A percentile compares a stretch with the other conserved stretches of the same genome.
These are phyloP conservation scores for Latrodectus elegans DNA, from an alignment of 2,888 invertebrate genomes.

Conservation along the genomic window DNA sequence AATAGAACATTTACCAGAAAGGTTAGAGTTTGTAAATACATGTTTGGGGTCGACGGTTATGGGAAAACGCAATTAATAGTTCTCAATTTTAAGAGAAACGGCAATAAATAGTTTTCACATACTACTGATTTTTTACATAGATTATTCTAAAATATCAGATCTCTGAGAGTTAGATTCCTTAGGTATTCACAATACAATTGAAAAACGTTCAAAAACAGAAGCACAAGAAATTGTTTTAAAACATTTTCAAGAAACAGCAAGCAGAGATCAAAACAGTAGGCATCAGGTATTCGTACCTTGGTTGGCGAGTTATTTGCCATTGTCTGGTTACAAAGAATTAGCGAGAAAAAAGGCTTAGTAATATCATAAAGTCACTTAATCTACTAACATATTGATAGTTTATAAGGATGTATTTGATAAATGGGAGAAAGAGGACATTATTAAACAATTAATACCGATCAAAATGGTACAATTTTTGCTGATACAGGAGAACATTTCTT, in stretches of 20 bases:
- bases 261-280: neutral
- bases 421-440: conserved; percentile 7
- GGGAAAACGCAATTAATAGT: too few relatives aligned
- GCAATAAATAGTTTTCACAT: neutral
- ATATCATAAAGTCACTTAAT: neutral
- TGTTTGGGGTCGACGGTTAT: too few relatives aligned
- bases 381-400: neutral
- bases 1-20: too few relatives aligned
- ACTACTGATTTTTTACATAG: neutral
- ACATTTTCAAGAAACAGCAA: neutral
- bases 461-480: too few relatives aligned
- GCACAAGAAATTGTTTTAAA: neutral
- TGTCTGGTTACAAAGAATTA: neutral
- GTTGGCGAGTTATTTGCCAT: neutral
- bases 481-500: too few relatives aligned
- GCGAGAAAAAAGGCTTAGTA: neutral
- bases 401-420: neutral
- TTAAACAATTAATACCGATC: too few relatives aligned
- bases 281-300: neutral
- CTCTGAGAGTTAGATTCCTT: neutral
- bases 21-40: too few relatives aligned
- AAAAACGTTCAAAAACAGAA: conserved; percentile 6
- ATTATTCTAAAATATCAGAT: neutral
- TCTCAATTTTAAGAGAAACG: neutral
- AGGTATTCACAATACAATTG: neutral